These are phyloP conservation scores for Scortum barcoo DNA, from an alignment of 2,113 vertebrate genomes.

Conservation along the genomic window DNA sequence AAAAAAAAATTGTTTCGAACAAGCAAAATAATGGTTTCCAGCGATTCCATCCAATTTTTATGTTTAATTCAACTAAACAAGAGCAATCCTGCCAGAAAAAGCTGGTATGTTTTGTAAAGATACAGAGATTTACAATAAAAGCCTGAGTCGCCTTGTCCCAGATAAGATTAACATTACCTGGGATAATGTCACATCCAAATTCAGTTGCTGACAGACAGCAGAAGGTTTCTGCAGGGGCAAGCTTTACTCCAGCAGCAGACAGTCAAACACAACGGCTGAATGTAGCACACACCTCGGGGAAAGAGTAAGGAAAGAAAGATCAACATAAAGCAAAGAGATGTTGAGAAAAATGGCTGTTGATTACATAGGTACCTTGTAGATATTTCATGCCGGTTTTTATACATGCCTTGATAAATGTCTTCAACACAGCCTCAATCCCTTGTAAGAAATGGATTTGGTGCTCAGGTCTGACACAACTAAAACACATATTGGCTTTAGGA, in stretches of 20 bases:
- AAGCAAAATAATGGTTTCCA: slow-evolving; percentile 10
- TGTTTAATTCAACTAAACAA: slow-evolving; percentile 14
- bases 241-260: slow-evolving; percentile 44
- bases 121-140: slow-evolving; percentile 59
- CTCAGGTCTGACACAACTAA: slow-evolving; percentile 39
- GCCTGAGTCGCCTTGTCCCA: slow-evolving; percentile 67
- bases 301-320: slow-evolving; percentile 35
- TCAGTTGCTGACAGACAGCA: slow-evolving; percentile 51
- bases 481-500: slow-evolving; percentile 57
- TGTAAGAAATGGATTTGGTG: slow-evolving; percentile 53
- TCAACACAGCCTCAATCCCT: slow-evolving; percentile 24
- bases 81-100: slow-evolving; percentile 16
- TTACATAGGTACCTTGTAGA: slow-evolving; percentile 40
- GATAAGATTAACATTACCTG: slow-evolving; percentile 75
- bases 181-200: slow-evolving; percentile 67
- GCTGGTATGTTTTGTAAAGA: slow-evolving; percentile 45
- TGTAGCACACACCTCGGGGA: slow-evolving; percentile 46
- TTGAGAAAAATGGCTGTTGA: slow-evolving; percentile 45
- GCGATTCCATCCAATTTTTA: too few species aligned
- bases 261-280: slow-evolving; percentile 44
- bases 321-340: slow-evolving; percentile 44
- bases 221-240: slow-evolving; percentile 51
- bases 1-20: neutral
- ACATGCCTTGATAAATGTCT: slow-evolving; percentile 56
- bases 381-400: slow-evolving; percentile 42